phyloP scores from a whole-genome alignment of 2,888 invertebrate species.

The Drosophila siamana region DNA sequence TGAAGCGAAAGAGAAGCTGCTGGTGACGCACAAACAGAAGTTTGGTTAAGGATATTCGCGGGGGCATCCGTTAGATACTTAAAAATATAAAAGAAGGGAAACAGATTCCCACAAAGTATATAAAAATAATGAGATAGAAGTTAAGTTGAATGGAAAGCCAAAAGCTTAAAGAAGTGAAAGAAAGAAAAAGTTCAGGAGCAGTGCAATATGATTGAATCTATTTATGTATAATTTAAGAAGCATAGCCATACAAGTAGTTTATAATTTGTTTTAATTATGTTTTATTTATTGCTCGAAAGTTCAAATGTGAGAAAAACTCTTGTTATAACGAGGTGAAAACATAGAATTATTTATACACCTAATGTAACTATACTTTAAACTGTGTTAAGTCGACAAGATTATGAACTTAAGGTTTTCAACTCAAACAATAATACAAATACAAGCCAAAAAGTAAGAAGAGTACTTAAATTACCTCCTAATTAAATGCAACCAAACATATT shows the following conservation, averaged over 20 bases:
- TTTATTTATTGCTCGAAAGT: slow-evolving; percentile 7
- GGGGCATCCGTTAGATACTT: no score
- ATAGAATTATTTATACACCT: slow-evolving; percentile 13
- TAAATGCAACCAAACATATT: slow-evolving; percentile 41
- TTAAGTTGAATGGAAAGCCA: no score
- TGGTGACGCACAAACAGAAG: background rate
- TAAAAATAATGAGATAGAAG: background rate
- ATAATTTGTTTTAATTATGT: slow-evolving; percentile 2
- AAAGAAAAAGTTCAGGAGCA: background rate
- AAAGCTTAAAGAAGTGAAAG: background rate
- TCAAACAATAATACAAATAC: slow-evolving; percentile 31
- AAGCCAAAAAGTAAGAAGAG: slow-evolving; percentile 57
- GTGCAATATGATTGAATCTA: slow-evolving; percentile 44
- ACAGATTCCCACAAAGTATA: no score
- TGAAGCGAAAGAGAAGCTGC: background rate
- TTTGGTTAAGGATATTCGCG: background rate
- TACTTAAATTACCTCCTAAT: slow-evolving; percentile 50
- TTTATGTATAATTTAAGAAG: slow-evolving; percentile 8
- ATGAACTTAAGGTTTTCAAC: slow-evolving; percentile 35
- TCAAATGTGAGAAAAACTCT: slow-evolving; percentile 24
- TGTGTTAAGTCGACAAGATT: background rate
- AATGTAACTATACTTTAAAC: slow-evolving; percentile 14
- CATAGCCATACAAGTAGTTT: slow-evolving; percentile 1
- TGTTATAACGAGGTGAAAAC: slow-evolving; percentile 26
- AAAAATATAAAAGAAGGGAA: background rate